These are phyloP conservation scores for Drosophila tripunctata DNA, from an alignment of 2,888 invertebrate species.

Conservation along the genomic window DNA sequence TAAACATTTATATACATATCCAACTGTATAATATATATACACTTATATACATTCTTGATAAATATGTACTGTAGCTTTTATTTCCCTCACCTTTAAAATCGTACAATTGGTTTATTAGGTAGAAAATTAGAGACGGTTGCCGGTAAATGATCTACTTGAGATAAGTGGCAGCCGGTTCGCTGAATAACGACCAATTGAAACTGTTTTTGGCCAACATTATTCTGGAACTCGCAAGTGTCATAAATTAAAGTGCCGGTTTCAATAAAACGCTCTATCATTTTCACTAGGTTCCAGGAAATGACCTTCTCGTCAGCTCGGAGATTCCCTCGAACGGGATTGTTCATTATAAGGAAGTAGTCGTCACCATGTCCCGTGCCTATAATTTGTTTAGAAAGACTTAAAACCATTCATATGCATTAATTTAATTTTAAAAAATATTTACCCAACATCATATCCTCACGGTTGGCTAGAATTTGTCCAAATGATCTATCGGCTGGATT, in stretches of 20 bases:
- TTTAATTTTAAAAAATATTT: not conserved
- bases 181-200: slow-evolving; percentile 3
- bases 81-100: not conserved
- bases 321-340: not conserved
- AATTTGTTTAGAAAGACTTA: no score
- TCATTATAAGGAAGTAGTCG: slow-evolving; percentile 12
- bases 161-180: not conserved
- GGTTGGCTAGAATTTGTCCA: not conserved
- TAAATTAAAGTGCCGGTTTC: not conserved
- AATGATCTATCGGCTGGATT: slow-evolving; percentile 14
- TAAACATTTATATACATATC: no score
- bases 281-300: slow-evolving; percentile 4
- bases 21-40: no score
- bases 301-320: slow-evolving; percentile 10
- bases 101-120: not conserved
- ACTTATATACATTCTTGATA: not conserved
- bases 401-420: no score
- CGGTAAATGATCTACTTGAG: not conserved
- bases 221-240: not conserved
- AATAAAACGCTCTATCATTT: slow-evolving; percentile 8
- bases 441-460: not conserved
- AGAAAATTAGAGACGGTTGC: not conserved
- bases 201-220: slow-evolving; percentile 7
- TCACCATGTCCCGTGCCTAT: slow-evolving; percentile 13
- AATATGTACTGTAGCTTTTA: not conserved